Evolutionary conservation across 2,113 vertebrate species (phyloP), one percentile per base, ranked within the genome.

Genomic region (Trichomycterus rosablanca): DNA sequence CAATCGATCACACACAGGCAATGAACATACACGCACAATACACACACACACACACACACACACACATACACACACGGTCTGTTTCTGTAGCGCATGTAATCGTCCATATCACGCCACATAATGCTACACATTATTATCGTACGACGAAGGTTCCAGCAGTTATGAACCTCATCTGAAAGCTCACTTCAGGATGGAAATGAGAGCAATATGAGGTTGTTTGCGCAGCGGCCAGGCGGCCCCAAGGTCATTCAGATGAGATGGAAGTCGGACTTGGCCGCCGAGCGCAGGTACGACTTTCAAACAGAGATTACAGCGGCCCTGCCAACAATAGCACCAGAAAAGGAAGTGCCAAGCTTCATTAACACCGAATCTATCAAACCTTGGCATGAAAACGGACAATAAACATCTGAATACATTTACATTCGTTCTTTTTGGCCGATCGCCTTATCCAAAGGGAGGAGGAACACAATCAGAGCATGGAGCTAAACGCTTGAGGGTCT

Each of bases 321-420:
- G 42, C 63, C 46, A 67, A 67, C 28, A 62, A 14, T 7, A 71
- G 58, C 69, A 71, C 62, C 45, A 52, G 28, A 30, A 66, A 71
- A 66, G 57, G 54, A 55, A 44, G n/a, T 66, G 63, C 55, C 69
- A 71, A 59, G 26, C 51, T 35, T 56, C 52, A 19, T 5, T 65
- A 20, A 50, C 67, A 64, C 63, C 30, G 35, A 66, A 51, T 62
- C 63, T 37, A 42, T 53, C 26, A 57, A 62, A 40, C 26, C 12
- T 44, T 71, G 57, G 53, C 51, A 22, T 7, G 48, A 59, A 34
- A 48, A 49, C 30, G 43, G 44, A 59, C 52, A 64, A 54, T 55
- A 60, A 66, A 54, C 57, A 45, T 59, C 58, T 66, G 48, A 49
- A 66, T 35, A 59, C 43, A 55, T 55, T 66, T 64, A 60, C 45